A percentile compares a stretch with the other conserved stretches of the same genome.
Evolutionary conservation across 2,113 vertebrate genomes (phyloP).

Genomic region (Laticauda colubrina): DNA sequence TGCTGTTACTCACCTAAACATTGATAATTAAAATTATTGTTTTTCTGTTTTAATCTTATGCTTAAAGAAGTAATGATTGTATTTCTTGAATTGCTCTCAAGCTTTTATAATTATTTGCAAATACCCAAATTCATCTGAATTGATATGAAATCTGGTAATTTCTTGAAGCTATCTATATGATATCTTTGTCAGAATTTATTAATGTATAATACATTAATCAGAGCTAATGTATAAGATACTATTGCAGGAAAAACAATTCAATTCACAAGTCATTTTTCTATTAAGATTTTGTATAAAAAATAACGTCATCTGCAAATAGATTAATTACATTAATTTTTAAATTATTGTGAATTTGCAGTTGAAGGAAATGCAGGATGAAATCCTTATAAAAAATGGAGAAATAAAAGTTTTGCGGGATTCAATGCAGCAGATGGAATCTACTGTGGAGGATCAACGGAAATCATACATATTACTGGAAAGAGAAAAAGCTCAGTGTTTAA

Average conservation of each 20-base stretch:
- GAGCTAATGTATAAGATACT: not conserved
- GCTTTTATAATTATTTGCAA: not conserved
- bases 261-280: not conserved
- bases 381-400: conserved; percentile 89
- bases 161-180: not conserved
- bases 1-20: not conserved
- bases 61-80: not conserved
- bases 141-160: not conserved
- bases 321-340: not conserved
- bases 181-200: not conserved
- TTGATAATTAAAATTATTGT: not conserved
- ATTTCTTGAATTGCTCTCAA: not conserved
- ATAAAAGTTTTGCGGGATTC: conserved; percentile 90
- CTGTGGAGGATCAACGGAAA: conserved; percentile 82
- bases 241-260: not conserved
- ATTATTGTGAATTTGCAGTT: conserved; percentile 70
- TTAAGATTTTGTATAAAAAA: not conserved
- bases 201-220: not conserved
- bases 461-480: conserved; percentile 74
- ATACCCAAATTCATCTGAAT: not conserved
- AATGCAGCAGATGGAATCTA: conserved; percentile 76
- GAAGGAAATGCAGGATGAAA: conserved; percentile 84
- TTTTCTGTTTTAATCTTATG: not conserved
- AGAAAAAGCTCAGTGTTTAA: conserved; percentile 74
- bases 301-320: not conserved